Evolutionary conservation across 2,797 vertebrate genomes (phyloP).

Genomic region (Mallotus villosus): DNA sequence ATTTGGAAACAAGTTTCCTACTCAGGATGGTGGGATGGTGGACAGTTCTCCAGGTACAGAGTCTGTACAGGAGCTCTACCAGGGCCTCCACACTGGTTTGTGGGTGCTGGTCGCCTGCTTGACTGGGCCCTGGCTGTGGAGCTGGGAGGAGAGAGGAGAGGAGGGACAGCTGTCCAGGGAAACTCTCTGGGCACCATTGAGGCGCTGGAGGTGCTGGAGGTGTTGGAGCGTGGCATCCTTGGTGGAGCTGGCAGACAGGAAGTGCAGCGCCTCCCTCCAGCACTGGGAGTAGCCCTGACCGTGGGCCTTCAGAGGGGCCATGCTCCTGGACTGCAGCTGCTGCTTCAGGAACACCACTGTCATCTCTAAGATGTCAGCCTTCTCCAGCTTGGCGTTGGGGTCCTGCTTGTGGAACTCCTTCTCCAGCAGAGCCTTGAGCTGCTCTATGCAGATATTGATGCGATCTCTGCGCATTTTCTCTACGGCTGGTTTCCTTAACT

Average conservation of each 20-base stretch:
- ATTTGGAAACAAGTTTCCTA: constrained; percentile 42
- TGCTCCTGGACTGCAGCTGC: constrained; percentile 52
- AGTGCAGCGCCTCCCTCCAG: constrained; percentile 69
- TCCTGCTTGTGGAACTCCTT: constrained; percentile 62
- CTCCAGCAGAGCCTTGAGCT: constrained; percentile 69
- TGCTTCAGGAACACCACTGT: constrained; percentile 71
- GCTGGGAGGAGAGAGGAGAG: constrained; percentile 37
- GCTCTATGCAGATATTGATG: constrained; percentile 71
- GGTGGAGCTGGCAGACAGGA: constrained; percentile 68
- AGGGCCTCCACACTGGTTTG: constrained; percentile 60
- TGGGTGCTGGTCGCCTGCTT: constrained; percentile 37
- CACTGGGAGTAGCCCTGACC: constrained; percentile 72
- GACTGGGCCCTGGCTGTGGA: constrained; percentile 27
- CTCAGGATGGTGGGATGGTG: constrained; percentile 34
- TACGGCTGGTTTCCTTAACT: constrained; percentile 78
- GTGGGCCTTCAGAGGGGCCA: constrained; percentile 57
- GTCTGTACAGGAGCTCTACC: constrained; percentile 44
- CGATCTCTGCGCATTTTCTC: constrained; percentile 73
- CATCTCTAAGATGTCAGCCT: constrained; percentile 75
- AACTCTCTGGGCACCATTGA: constrained; percentile 27
- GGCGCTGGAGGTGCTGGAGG: constrained; percentile 11
- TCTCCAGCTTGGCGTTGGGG: constrained; percentile 69
- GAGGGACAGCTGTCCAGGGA: constrained; percentile 12
- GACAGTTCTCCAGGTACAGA: constrained; percentile 44
- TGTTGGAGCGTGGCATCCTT: constrained; percentile 44